Evolutionary conservation across 2,888 invertebrate genomes (phyloP).

Genomic region (Epistrophella euchroma): DNA sequence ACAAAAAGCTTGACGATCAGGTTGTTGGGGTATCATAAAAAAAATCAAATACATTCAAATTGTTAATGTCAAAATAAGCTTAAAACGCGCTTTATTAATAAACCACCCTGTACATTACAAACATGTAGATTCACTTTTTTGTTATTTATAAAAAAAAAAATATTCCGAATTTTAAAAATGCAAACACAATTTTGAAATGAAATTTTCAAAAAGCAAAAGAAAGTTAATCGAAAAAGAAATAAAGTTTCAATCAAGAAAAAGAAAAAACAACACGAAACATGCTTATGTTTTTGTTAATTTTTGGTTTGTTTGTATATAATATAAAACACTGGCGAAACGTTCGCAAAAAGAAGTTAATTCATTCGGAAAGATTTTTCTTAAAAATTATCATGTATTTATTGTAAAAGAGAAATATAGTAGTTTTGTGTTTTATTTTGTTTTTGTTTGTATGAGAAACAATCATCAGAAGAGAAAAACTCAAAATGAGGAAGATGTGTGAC

Average conservation of each 20-base stretch:
- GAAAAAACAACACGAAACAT: constrained; percentile 61
- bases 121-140: constrained; percentile 6
- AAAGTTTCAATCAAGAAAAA: constrained; percentile 24
- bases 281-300: constrained; percentile 61
- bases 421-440: constrained; percentile 29
- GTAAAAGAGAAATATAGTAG: constrained; percentile 6
- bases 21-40: no score
- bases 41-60: no score
- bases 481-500: constrained; percentile 49
- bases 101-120: not conserved
- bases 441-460: constrained; percentile 47
- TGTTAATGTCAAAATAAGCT: not conserved
- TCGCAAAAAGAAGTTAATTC: constrained; percentile 30
- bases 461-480: constrained; percentile 19
- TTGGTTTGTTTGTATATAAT: not conserved
- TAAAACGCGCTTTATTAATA: not conserved
- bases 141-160: constrained; percentile 1
- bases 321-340: constrained; percentile 38
- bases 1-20: no score
- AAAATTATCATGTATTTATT: constrained; percentile 12
- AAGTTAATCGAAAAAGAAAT: constrained; percentile 36
- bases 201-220: constrained; percentile 45
- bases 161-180: constrained; percentile 41
- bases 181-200: constrained; percentile 56
- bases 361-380: constrained; percentile 21